These are phyloP conservation scores for Patiria miniata DNA, from an alignment of 35 echinoderm and acorn worm species.

Conservation along the genomic window DNA sequence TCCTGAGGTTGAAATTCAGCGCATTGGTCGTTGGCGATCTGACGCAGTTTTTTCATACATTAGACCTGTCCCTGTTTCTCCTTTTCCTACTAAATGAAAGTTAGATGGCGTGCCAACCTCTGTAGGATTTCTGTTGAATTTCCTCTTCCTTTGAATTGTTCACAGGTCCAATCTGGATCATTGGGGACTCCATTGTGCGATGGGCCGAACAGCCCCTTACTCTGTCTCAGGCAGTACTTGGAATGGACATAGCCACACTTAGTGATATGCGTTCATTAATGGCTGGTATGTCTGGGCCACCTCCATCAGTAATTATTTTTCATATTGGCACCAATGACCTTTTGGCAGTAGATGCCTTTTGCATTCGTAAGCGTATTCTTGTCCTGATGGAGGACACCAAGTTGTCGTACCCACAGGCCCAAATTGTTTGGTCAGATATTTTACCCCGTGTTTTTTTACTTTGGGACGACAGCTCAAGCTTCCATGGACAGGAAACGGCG, in stretches of 20 bases:
- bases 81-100: background rate
- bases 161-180: no score
- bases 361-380: background rate
- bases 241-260: background rate
- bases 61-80: no score
- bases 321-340: background rate
- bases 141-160: background rate
- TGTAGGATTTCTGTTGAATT: background rate
- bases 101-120: background rate
- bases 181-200: background rate
- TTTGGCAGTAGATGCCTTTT: background rate
- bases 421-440: background rate
- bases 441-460: background rate
- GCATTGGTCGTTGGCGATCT: background rate
- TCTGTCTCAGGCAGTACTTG: background rate
- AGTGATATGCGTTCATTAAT: background rate
- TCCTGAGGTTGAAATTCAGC: constrained; percentile 13
- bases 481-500: background rate
- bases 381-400: no score
- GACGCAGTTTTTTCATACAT: background rate
- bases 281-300: background rate
- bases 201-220: background rate
- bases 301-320: background rate
- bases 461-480: no score
- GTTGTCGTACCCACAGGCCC: background rate